Base-by-base conservation (phyloP, 2,888 invertebrate genomes). In the Lomographa bimaculata region DNA sequence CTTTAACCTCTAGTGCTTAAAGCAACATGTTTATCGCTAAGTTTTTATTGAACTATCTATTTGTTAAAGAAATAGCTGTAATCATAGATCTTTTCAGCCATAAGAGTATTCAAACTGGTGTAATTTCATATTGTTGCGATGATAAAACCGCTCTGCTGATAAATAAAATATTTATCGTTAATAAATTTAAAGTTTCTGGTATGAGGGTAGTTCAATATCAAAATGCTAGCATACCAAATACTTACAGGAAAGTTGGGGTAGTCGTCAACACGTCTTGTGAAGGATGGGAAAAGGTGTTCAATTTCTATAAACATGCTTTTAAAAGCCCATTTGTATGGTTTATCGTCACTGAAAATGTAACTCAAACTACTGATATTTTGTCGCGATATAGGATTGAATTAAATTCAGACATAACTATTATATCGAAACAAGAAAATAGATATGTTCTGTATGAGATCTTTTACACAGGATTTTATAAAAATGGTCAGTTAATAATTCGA, bases 401-500 rank as follows among this genome's bases (percentile, higher is more conserved):
- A 1, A 79, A 90, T 55, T 84, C 90, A 0, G 89, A 91, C 54
- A 62, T 91, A 2, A 76, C 71, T 6, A 50, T 90, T 2, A 69
- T 79, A 2, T 39, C 62, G 29, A 60, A 63, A 27, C 50, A 43
- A 1, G 39, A 59, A 7, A 52, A 50, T 3, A 39, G 41, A 7
- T 78, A 64, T 46, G 42, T 59, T 6, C 65, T 91, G 12, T 78
- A 81, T 46, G 91, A 91, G 60, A 64, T 83, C 3, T 91, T 86
- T 69, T 92, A 90, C 57, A 91, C 91, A 1, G 92, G 92, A 0
- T 84, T 73, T 43, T 77, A 78, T 38, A 90, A 83, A 43, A 84
- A 90, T 12, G 92, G 92, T 1, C 65, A 63, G 41, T 71, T 91
- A 34, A 78, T 84, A 54, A 60, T 90, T 2, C 74, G 69, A 18